Evolutionary conservation across 1,140 invertebrate genomes (phyloP).

Genomic region (Drosophila pseudoananassae): DNA sequence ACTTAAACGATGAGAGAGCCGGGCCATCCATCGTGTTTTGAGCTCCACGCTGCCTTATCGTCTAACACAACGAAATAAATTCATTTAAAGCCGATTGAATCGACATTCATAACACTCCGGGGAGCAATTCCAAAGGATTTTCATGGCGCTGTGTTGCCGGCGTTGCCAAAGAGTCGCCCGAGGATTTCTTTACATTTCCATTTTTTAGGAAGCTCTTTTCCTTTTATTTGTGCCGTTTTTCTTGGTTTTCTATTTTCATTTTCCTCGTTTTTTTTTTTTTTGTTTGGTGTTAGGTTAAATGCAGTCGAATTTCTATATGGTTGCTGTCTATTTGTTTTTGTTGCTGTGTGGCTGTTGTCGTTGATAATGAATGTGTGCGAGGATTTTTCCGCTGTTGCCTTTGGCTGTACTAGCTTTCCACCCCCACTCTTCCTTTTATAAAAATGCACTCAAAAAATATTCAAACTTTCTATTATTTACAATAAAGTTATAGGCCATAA

Average conservation of each 20-base stretch:
- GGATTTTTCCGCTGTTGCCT: slow-evolving; percentile 48
- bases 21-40: background rate
- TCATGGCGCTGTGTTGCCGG: slow-evolving; percentile 71
- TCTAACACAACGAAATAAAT: slow-evolving; percentile 73
- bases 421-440: background rate
- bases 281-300: slow-evolving; percentile 67
- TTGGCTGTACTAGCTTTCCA: slow-evolving; percentile 8
- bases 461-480: too few relatives aligned
- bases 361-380: slow-evolving; percentile 76
- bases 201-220: slow-evolving; percentile 64
- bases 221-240: slow-evolving; percentile 37
- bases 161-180: slow-evolving; percentile 66
- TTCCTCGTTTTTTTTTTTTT: slow-evolving; percentile 4
- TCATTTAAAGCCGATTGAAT: slow-evolving; percentile 83
- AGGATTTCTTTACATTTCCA: slow-evolving; percentile 80
- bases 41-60: background rate
- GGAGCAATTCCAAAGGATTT: slow-evolving; percentile 84
- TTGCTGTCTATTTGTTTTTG: slow-evolving; percentile 55
- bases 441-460: slow-evolving; percentile 5
- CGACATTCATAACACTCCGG: slow-evolving; percentile 84
- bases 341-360: slow-evolving; percentile 61
- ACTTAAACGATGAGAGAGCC: slow-evolving; percentile 22
- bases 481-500: too few relatives aligned
- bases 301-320: slow-evolving; percentile 71
- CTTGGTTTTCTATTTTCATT: slow-evolving; percentile 23